phyloP scores from a whole-genome alignment of 2,113 vertebrate genomes.

The Ctenomys sociabilis region DNA sequence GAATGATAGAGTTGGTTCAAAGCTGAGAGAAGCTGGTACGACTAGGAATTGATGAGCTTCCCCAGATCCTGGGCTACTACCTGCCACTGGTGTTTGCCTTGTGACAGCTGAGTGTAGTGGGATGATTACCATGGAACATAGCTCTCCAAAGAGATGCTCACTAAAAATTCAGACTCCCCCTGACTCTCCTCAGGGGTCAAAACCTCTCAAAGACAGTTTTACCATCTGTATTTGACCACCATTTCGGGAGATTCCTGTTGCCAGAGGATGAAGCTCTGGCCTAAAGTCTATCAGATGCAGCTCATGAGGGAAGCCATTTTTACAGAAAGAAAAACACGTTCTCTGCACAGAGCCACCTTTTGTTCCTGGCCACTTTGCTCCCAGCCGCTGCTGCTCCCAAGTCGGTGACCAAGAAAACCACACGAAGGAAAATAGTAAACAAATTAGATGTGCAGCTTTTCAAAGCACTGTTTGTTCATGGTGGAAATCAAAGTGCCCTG shows the following conservation, averaged over 20 bases:
- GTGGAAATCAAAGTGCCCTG: slow-evolving; percentile 12
- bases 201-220: background rate
- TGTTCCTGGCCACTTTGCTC: background rate
- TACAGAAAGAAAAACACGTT: background rate
- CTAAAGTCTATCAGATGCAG: background rate
- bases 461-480: slow-evolving; percentile 59
- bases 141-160: background rate
- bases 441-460: slow-evolving; percentile 5
- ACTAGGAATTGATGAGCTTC: background rate
- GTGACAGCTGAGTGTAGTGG: background rate
- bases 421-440: slow-evolving; percentile 31
- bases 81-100: background rate
- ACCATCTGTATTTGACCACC: background rate
- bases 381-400: background rate
- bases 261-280: background rate
- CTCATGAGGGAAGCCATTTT: background rate
- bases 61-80: background rate
- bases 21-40: background rate
- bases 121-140: background rate
- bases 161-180: background rate
- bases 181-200: background rate
- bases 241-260: background rate
- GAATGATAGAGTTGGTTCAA: background rate
- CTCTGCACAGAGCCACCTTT: slow-evolving; percentile 7
- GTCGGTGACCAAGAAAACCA: slow-evolving; percentile 43